These are phyloP conservation scores for Istiophorus platypterus DNA, from an alignment of 2,113 vertebrate species.

Conservation along the genomic window DNA sequence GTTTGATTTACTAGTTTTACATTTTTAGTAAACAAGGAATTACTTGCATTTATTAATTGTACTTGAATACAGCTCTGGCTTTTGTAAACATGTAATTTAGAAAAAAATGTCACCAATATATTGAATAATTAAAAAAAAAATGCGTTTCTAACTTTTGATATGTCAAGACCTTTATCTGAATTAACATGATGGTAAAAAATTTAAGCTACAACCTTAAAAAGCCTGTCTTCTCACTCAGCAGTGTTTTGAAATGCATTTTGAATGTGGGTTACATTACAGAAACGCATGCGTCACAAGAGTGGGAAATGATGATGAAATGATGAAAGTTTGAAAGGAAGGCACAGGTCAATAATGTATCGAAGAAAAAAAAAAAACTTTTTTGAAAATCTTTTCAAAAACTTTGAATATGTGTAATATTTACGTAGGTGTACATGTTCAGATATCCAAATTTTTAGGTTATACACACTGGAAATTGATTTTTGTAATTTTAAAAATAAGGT, in stretches of 20 bases:
- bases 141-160: neutral
- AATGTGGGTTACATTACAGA: conserved; percentile 41
- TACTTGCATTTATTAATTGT: neutral
- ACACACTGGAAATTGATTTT: neutral
- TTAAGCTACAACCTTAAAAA: neutral
- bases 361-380: neutral
- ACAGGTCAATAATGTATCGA: conserved; percentile 15
- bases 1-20: conserved; percentile 5
- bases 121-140: neutral
- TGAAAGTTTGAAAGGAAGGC: neutral
- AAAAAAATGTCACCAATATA: neutral
- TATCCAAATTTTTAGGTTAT: neutral
- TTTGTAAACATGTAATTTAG: neutral
- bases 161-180: neutral
- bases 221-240: too few relatives aligned
- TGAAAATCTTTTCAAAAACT: neutral
- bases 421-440: neutral
- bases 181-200: neutral
- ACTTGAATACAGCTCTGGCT: neutral
- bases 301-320: conserved; percentile 27
- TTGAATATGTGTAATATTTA: neutral
- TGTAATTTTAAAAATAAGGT: neutral
- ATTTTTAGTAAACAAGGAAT: conserved; percentile 18
- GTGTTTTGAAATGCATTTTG: conserved; percentile 22
- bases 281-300: conserved; percentile 48